These are phyloP conservation scores for Datnioides undecimradiatus DNA, from an alignment of 2,113 vertebrate genomes.

Conservation along the genomic window DNA sequence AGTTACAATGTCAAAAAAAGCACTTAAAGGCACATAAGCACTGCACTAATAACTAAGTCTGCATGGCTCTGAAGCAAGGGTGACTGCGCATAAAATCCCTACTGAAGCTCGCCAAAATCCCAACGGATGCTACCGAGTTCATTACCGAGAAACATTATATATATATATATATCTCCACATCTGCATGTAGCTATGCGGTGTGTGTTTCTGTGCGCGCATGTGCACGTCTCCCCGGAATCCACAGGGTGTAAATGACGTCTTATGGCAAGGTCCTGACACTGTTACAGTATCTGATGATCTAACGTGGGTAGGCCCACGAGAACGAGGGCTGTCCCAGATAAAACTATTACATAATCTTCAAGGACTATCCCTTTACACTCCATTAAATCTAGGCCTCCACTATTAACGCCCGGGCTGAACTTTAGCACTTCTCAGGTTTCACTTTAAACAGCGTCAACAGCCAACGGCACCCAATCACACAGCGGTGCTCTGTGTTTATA, in stretches of 20 bases:
- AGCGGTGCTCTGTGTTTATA: background rate
- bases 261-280: slow-evolving; percentile 21
- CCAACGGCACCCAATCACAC: slow-evolving; percentile 37
- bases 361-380: slow-evolving; percentile 71
- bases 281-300: slow-evolving; percentile 54
- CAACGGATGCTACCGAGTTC: slow-evolving; percentile 33
- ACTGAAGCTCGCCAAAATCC: slow-evolving; percentile 34
- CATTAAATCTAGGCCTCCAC: slow-evolving; percentile 61
- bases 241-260: slow-evolving; percentile 31
- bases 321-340: slow-evolving; percentile 55
- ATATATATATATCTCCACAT: too few species aligned
- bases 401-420: slow-evolving; percentile 50
- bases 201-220: slow-evolving; percentile 19
- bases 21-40: too few species aligned
- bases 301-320: slow-evolving; percentile 29
- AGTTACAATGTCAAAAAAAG: background rate
- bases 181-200: background rate
- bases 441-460: slow-evolving; percentile 46
- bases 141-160: slow-evolving; percentile 38
- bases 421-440: slow-evolving; percentile 65
- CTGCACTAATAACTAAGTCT: background rate
- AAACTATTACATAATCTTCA: slow-evolving; percentile 67
- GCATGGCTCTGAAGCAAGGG: background rate
- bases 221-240: slow-evolving; percentile 20
- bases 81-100: slow-evolving; percentile 42